A percentile compares a stretch with the other conserved stretches of the same genome.
Evolutionary conservation across 2,113 vertebrate species (phyloP).

Genomic region (Vanacampus margaritifer): DNA sequence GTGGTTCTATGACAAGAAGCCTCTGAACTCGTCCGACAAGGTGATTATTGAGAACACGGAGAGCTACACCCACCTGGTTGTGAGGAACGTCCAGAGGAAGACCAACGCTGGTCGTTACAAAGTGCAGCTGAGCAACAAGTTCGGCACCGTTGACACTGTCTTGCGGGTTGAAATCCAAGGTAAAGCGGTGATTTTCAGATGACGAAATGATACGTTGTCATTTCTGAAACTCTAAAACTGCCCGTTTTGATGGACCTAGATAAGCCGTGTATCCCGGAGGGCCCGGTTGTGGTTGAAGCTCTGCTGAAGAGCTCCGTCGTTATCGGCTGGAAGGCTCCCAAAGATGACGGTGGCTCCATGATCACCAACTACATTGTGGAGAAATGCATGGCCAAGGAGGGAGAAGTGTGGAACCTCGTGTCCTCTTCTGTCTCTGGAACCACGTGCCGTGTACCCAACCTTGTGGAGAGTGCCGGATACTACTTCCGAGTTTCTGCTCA

Average conservation of each 20-base stretch:
- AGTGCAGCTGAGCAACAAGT: slow-evolving; percentile 91
- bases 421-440: slow-evolving; percentile 91
- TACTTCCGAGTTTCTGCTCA: slow-evolving; percentile 98
- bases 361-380: slow-evolving; percentile 97
- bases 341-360: slow-evolving; percentile 90
- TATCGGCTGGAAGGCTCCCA: slow-evolving; percentile 94
- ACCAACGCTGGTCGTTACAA: slow-evolving; percentile 93
- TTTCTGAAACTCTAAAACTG: neutral
- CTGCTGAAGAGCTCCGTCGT: slow-evolving; percentile 90
- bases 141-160: slow-evolving; percentile 85
- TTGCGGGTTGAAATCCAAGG: slow-evolving; percentile 97
- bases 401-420: slow-evolving; percentile 90
- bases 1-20: slow-evolving; percentile 96
- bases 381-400: slow-evolving; percentile 95
- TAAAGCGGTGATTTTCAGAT: slow-evolving; percentile 50
- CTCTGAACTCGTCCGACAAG: slow-evolving; percentile 84
- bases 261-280: slow-evolving; percentile 89
- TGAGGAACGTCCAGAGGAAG: slow-evolving; percentile 92
- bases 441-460: slow-evolving; percentile 88
- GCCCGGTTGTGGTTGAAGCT: slow-evolving; percentile 89
- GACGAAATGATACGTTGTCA: neutral
- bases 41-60: slow-evolving; percentile 95
- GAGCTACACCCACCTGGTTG: slow-evolving; percentile 91
- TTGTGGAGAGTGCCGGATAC: slow-evolving; percentile 89
- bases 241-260: slow-evolving; percentile 66